phyloP scores from a whole-genome alignment of 1,140 invertebrate genomes.

The Spodoptera frugiperda region DNA sequence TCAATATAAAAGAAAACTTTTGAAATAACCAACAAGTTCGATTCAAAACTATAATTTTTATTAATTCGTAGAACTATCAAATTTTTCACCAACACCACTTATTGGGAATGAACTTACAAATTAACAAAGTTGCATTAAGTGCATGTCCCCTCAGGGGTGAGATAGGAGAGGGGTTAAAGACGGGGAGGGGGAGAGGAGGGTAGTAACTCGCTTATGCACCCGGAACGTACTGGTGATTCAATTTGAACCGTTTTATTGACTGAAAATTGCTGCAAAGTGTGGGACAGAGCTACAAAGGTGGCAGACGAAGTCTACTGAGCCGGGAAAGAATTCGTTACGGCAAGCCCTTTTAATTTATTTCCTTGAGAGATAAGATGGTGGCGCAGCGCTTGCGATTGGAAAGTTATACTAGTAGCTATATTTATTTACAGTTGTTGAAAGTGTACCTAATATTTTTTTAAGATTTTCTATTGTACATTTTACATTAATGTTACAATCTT shows the following conservation, averaged over 20 bases:
- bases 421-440: too few relatives aligned
- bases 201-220: constrained; percentile 61
- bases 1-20: too few relatives aligned
- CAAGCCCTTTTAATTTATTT: constrained; percentile 43
- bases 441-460: too few relatives aligned
- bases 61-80: constrained; percentile 1
- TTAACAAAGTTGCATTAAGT: constrained; percentile 47
- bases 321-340: constrained; percentile 31
- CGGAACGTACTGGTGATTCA: constrained; percentile 57
- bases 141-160: constrained; percentile 34
- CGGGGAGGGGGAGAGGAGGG: constrained; percentile 27
- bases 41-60: neutral
- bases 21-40: too few relatives aligned
- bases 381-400: neutral
- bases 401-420: too few relatives aligned
- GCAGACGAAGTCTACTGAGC: constrained; percentile 31
- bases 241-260: constrained; percentile 63
- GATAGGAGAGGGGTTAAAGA: constrained; percentile 1
- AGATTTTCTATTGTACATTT: too few relatives aligned
- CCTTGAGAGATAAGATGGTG: neutral
- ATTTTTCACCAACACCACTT: constrained; percentile 35
- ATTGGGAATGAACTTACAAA: constrained; percentile 42
- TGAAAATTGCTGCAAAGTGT: constrained; percentile 57
- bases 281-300: constrained; percentile 37
- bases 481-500: too few relatives aligned